Percentiles rank a stretch among this genome's conserved stretches.
Evolutionary conservation across 2,888 invertebrate genomes (phyloP).

Genomic region (Schizaphis graminum): DNA sequence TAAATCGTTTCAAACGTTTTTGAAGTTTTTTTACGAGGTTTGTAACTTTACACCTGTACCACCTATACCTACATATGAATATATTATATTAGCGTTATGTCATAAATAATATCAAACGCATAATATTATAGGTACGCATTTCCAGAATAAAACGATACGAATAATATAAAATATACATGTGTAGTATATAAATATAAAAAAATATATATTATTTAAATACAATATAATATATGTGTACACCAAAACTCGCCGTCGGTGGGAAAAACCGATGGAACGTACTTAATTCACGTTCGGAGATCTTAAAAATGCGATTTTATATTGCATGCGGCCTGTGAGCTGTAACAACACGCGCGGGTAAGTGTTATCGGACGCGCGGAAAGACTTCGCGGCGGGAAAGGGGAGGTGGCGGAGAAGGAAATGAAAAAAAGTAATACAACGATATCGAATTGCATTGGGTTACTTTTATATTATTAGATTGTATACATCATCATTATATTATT

Average conservation of each 20-base stretch:
- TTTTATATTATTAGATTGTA: not conserved
- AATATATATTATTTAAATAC: not conserved
- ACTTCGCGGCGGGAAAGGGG: not conserved
- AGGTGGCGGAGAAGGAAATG: not conserved
- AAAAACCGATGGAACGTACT: slow-evolving; percentile 15
- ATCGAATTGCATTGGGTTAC: slow-evolving; percentile 40
- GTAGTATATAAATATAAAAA: not conserved
- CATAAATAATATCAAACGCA: slow-evolving; percentile 4
- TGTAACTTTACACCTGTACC: slow-evolving; percentile 27
- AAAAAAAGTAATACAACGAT: slow-evolving; percentile 18
- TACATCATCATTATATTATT: not conserved
- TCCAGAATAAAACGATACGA: not conserved
- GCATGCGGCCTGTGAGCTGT: not conserved
- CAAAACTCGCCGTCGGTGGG: not conserved
- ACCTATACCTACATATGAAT: not conserved
- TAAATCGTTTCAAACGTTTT: not conserved
- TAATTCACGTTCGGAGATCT: slow-evolving; percentile 16
- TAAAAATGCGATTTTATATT: not conserved
- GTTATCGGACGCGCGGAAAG: not conserved
- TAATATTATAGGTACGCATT: not conserved
- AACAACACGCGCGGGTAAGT: not conserved
- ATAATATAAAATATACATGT: slow-evolving; percentile 13
- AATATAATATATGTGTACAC: not conserved
- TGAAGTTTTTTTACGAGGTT: not conserved
- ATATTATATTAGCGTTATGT: not conserved